Evolutionary conservation across 2,113 vertebrate species (phyloP), one percentile per base, ranked within the genome.

Genomic region (Panthera uncia): DNA sequence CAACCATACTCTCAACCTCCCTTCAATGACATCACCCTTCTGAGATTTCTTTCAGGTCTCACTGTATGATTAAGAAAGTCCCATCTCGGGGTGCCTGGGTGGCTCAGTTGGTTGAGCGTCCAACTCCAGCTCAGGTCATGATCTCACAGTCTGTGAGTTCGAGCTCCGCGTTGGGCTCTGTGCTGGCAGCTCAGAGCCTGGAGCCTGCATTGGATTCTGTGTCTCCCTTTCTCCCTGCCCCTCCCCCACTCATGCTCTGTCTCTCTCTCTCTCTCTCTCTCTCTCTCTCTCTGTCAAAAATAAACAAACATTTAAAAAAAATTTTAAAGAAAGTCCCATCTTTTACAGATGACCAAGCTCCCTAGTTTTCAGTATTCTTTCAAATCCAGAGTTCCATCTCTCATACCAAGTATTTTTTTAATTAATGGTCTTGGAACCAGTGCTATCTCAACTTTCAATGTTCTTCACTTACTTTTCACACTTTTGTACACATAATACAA

Each of bases 321-420:
- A 1, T 45, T 45, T 45, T 45, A 9, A 73, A 48, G 36, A 65
- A 66, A 33, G 55, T 48, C 29, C 31, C 38, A 9, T 63, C 69
- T 91, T 74, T 21, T 81, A 74, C 7, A 80, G 68, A 94, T 50
- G 29, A 74, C 36, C 57, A 74, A 36, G 33, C 4, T 83, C 81
- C 21, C 41, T 7, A 83, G 19, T 31, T 88, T 73, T 92, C 78
- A 78, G 27, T 45, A 52, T 55, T 73, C 33, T 71, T 66, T 73
- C 27, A 84, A 91, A 79, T 90, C 13, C 52, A 76, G 9, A 91
- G 57, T 88, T 38, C 23, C 2, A 36, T 15, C 29, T 89, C 36
- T 92, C 68, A 69, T 13, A 96, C 4, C 74, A 76, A 94, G 55
- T 68, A 31, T 94, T 94, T 38, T 55, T 15, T 95, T 73, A 79